These are phyloP conservation scores for Stichopus chloronotus DNA, from an alignment of 35 echinoderm and acorn worm species.

Conservation along the genomic window DNA sequence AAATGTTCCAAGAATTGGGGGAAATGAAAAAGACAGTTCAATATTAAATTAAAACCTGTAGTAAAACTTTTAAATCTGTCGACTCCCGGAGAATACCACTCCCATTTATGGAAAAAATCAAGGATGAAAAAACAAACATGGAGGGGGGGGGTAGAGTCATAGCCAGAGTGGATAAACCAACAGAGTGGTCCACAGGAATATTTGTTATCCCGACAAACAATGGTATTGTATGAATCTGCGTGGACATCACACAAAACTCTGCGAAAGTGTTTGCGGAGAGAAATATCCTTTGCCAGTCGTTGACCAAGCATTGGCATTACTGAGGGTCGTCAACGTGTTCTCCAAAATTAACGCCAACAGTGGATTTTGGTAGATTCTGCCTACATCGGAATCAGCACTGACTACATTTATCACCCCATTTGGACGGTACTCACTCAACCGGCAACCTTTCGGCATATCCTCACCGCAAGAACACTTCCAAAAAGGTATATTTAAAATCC, in stretches of 20 bases:
- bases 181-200: constrained; percentile 60
- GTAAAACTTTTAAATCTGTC: background rate
- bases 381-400: constrained; percentile 10
- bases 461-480: constrained; percentile 73
- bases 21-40: background rate
- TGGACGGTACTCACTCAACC: constrained; percentile 68
- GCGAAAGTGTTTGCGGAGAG: constrained; percentile 50
- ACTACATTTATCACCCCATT: constrained; percentile 77
- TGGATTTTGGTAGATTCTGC: constrained; percentile 54
- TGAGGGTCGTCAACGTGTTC: constrained; percentile 46
- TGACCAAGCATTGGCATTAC: constrained; percentile 52
- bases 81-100: background rate
- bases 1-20: too few species aligned
- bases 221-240: constrained; percentile 51
- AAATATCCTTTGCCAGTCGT: constrained; percentile 50
- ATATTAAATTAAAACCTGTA: background rate
- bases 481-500: constrained; percentile 65
- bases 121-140: constrained; percentile 18
- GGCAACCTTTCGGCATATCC: constrained; percentile 78
- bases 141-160: constrained; percentile 44
- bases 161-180: constrained; percentile 39
- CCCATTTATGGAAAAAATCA: background rate
- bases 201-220: constrained; percentile 58
- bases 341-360: constrained; percentile 55
- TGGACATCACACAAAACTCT: constrained; percentile 58